Evolutionary conservation across 1,140 invertebrate species (phyloP).

Genomic region (Heliothis virescens): DNA sequence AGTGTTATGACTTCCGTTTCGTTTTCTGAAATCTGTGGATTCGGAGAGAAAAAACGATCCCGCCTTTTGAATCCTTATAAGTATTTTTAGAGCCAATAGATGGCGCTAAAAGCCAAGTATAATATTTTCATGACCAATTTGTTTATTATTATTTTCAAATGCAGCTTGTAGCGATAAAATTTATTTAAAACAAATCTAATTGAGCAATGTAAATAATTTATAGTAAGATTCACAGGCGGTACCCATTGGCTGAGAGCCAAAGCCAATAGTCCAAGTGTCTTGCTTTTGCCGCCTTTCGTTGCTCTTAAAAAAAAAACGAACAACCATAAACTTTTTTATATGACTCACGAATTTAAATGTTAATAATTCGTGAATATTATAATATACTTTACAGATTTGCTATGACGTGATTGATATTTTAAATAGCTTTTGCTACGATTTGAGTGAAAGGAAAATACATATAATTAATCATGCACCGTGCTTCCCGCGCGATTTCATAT

Average conservation of each 20-base stretch:
- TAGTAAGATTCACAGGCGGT: conserved; percentile 23
- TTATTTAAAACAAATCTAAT: conserved; percentile 35
- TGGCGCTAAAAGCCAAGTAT: background rate
- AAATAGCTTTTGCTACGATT: background rate
- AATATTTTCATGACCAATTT: conserved; percentile 2
- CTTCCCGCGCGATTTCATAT: background rate
- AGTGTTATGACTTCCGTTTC: no score
- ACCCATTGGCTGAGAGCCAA: conserved; percentile 18
- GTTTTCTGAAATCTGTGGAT: no score
- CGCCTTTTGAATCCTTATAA: no score
- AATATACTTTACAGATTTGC: background rate
- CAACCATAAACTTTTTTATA: background rate
- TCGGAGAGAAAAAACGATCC: no score
- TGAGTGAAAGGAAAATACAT: background rate
- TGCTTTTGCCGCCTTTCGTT: conserved; percentile 18
- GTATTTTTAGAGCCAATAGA: background rate
- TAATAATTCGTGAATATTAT: conserved; percentile 2
- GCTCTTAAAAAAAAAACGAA: background rate
- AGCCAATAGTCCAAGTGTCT: background rate
- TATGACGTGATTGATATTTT: background rate
- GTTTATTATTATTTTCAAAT: conserved; percentile 37
- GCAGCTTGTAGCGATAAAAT: conserved; percentile 27
- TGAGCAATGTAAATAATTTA: conserved; percentile 34
- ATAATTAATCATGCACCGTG: background rate
- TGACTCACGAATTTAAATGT: conserved; percentile 8